Percentiles rank a stretch among this genome's conserved stretches.
Evolutionary conservation across 2,113 vertebrate genomes (phyloP).

Genomic region (Triplophysa rosa): DNA sequence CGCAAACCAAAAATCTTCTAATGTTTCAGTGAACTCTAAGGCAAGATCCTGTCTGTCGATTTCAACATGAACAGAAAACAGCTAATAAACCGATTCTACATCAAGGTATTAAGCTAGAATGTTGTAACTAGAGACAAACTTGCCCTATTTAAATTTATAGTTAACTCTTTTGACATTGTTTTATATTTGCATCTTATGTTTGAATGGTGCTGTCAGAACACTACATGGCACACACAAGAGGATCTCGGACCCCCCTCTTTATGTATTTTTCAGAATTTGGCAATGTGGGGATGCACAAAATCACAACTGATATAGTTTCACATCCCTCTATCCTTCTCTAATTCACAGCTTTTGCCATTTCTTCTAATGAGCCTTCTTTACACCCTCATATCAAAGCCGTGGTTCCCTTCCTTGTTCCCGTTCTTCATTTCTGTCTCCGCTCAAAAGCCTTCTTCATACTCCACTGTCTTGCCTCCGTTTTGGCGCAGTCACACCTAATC

Average conservation of each 20-base stretch:
- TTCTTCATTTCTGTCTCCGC: background rate
- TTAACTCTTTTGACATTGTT: constrained; percentile 56
- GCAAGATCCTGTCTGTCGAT: background rate
- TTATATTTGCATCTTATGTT: constrained; percentile 59
- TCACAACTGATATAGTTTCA: constrained; percentile 23
- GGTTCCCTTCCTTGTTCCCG: constrained; percentile 1
- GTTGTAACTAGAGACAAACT: constrained; percentile 4
- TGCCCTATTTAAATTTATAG: background rate
- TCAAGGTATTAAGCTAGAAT: background rate
- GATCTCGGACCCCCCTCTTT: constrained; percentile 51
- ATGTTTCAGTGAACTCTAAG: background rate
- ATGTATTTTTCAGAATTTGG: constrained; percentile 30
- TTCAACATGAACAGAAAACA: background rate
- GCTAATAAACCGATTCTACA: background rate
- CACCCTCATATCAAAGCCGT: constrained; percentile 6
- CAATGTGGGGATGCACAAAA: constrained; percentile 36
- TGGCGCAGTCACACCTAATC: constrained; percentile 20
- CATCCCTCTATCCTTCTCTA: background rate
- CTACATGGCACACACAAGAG: constrained; percentile 49
- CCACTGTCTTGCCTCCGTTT: background rate
- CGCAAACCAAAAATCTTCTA: background rate
- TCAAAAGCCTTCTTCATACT: background rate
- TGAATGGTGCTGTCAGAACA: constrained; percentile 56
- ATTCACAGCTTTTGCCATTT: background rate
- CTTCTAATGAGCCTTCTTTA: constrained; percentile 12